These are phyloP conservation scores for Brachyhypopomus occidentalis DNA, from an alignment of 2,113 vertebrate species.

Conservation along the genomic window DNA sequence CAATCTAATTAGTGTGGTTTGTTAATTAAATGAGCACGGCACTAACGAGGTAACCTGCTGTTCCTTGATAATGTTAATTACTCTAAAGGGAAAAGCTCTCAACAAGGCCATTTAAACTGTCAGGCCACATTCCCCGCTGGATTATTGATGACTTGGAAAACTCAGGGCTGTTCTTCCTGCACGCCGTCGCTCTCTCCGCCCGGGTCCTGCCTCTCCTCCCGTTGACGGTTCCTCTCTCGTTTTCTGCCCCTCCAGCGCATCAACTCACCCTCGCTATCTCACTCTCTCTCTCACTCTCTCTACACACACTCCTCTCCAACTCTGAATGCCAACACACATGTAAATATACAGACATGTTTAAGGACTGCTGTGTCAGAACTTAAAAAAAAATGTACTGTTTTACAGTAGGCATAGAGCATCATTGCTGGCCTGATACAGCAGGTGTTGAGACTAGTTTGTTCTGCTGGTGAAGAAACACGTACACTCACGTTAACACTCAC, in stretches of 20 bases:
- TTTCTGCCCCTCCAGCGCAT: neutral
- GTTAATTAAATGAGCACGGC: constrained; percentile 77
- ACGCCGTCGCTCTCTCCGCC: neutral
- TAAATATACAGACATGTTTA: constrained; percentile 5
- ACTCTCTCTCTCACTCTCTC: neutral
- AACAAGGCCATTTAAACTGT: constrained; percentile 77
- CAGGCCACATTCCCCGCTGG: constrained; percentile 68
- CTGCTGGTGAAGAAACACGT: constrained; percentile 10
- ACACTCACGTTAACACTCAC: neutral
- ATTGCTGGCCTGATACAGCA: constrained; percentile 21
- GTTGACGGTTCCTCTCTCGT: neutral
- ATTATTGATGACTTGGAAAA: constrained; percentile 64
- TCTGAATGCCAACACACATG: constrained; percentile 27
- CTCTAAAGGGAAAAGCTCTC: constrained; percentile 77
- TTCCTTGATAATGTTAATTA: constrained; percentile 80
- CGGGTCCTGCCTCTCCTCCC: neutral
- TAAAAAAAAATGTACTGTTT: neutral
- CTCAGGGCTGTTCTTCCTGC: constrained; percentile 34
- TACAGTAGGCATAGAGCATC: constrained; percentile 20
- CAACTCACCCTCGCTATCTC: neutral
- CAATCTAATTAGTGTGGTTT: constrained; percentile 65
- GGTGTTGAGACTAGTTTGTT: constrained; percentile 35
- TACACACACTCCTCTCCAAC: constrained; percentile 16
- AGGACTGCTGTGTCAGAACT: constrained; percentile 32
- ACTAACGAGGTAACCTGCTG: constrained; percentile 81